Percentiles rank a stretch among this genome's conserved stretches.
Conservation (phyloP, 2,797 vertebrate genomes). For the Sebastes diaconus region DNA sequence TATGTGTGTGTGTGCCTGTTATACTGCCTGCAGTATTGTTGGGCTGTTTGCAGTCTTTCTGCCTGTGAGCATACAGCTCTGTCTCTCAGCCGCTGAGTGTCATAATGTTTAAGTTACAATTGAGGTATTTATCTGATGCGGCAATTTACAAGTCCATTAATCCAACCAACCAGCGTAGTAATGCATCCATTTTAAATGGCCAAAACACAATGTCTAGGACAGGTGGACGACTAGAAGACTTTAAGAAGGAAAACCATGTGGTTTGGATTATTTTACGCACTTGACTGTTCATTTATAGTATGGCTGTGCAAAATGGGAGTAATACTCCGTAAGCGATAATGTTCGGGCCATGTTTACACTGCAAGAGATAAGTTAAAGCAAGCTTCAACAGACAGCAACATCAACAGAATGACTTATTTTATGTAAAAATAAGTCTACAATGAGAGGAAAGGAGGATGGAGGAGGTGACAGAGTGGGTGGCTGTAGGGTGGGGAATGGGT, state of each 20-base stretch:
- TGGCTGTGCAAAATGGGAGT: neutral
- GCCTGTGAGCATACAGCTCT: constrained; percentile 40
- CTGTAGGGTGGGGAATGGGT: neutral
- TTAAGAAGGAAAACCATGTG: neutral
- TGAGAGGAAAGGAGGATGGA: neutral
- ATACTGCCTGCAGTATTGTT: constrained; percentile 64
- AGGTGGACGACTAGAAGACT: neutral
- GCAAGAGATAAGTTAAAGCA: neutral
- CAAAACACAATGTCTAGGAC: neutral
- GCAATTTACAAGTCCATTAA: neutral
- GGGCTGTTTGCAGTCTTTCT: constrained; percentile 59
- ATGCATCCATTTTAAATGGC: neutral
- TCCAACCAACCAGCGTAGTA: neutral
- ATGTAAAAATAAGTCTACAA: neutral
- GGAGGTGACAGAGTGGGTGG: constrained; percentile 12
- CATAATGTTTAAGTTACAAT: neutral
- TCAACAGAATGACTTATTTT: neutral
- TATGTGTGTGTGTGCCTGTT: constrained; percentile 49
- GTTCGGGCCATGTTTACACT: neutral
- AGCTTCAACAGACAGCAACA: neutral
- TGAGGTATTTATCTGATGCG: neutral
- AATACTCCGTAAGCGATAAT: neutral
- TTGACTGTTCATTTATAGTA: neutral
- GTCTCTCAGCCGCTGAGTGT: constrained; percentile 25
- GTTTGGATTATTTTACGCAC: neutral